Evolutionary conservation across 2,113 vertebrate genomes (phyloP).

Genomic region (Calyptommatus sinebrachiatus): DNA sequence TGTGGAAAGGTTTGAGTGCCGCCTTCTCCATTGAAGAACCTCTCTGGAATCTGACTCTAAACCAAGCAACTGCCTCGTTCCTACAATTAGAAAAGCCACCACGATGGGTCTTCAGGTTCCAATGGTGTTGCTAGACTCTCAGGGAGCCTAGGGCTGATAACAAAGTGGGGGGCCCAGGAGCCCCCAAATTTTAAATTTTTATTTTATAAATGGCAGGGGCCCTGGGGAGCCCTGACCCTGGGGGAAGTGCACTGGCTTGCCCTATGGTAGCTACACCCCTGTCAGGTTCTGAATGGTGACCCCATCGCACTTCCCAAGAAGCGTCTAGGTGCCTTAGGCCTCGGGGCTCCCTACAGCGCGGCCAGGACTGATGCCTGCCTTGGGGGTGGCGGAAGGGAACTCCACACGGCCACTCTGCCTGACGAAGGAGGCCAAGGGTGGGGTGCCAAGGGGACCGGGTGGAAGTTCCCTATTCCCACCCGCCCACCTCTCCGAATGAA

Average conservation of each 20-base stretch:
- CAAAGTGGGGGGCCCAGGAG: too few species aligned
- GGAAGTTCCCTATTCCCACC: background rate
- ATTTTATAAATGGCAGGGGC: too few species aligned
- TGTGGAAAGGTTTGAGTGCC: background rate
- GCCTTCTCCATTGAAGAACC: rapidly evolving
- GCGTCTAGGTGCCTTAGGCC: too few species aligned
- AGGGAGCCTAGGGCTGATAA: too few species aligned
- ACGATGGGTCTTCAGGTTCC: too few species aligned
- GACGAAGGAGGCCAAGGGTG: background rate
- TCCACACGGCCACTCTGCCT: background rate
- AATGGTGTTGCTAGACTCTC: too few species aligned
- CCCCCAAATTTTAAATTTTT: too few species aligned
- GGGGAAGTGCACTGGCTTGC: too few species aligned
- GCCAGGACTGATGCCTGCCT: background rate
- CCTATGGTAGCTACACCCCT: too few species aligned
- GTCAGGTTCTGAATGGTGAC: background rate
- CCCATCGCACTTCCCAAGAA: background rate
- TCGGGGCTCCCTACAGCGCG: background rate
- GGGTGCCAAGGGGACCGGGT: background rate
- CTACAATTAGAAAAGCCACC: background rate
- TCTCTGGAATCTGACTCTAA: background rate
- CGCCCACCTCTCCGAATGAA: background rate
- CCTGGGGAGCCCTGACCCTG: too few species aligned
- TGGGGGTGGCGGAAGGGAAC: background rate
- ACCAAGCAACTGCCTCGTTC: background rate